These are phyloP conservation scores for Hypanus sabinus DNA, from an alignment of 2,113 vertebrate genomes.

Conservation along the genomic window DNA sequence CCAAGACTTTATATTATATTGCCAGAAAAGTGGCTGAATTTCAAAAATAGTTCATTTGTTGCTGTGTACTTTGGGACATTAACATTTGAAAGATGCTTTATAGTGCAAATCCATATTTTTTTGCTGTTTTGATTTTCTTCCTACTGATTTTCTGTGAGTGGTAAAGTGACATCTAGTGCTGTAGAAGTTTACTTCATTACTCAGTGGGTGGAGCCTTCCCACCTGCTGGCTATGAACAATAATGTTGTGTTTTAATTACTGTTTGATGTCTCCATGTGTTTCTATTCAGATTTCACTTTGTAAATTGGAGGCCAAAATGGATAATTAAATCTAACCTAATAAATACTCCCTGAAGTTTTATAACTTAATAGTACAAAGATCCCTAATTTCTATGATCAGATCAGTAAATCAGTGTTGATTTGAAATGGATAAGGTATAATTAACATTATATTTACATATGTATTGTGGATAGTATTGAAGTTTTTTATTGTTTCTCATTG, in stretches of 20 bases:
- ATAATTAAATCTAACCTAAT: slow-evolving; percentile 8
- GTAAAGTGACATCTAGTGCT: background rate
- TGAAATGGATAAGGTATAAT: background rate
- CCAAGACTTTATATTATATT: too few species aligned
- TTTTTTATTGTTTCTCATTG: background rate
- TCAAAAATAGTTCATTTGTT: background rate
- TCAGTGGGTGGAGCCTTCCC: background rate
- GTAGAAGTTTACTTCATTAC: background rate
- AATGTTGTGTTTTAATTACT: slow-evolving; percentile 24
- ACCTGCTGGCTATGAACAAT: background rate
- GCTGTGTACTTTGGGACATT: background rate
- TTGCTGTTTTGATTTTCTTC: background rate
- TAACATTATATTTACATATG: background rate
- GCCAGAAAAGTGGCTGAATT: background rate
- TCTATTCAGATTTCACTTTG: background rate
- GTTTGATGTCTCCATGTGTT: background rate
- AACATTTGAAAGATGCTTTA: background rate
- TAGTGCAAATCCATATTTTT: background rate
- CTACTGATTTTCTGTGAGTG: background rate
- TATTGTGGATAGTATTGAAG: background rate
- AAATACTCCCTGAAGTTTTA: background rate
- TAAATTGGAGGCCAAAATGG: background rate
- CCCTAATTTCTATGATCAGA: background rate
- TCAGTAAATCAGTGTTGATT: background rate
- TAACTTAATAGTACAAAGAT: background rate